phyloP scores from a whole-genome alignment of 2,888 invertebrate genomes.

The Copidosoma aretas region DNA sequence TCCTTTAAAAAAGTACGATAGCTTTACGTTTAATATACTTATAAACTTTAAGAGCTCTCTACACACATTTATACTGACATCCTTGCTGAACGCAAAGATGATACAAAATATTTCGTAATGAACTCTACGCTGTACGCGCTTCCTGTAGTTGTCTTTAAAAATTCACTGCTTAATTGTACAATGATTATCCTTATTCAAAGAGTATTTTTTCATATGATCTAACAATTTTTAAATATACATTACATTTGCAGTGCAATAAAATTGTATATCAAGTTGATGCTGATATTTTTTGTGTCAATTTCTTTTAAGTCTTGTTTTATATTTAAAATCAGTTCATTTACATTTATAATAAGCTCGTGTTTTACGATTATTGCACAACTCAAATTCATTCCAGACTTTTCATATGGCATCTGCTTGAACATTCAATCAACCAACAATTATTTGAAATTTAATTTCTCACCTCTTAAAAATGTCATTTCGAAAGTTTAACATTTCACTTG shows the following conservation, averaged over 20 bases:
- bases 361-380: conserved; percentile 29
- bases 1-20: no score
- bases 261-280: neutral
- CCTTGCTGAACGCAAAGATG: no score
- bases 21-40: no score
- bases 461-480: no score
- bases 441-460: no score
- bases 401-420: no score
- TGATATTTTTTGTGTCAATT: conserved; percentile 26
- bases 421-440: no score
- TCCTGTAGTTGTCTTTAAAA: conserved; percentile 7
- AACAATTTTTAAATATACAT: conserved; percentile 27
- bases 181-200: conserved; percentile 24
- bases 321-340: conserved; percentile 27
- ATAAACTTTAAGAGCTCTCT: no score
- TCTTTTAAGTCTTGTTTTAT: conserved; percentile 25
- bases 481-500: no score
- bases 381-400: neutral
- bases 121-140: no score
- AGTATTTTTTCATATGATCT: conserved; percentile 29
- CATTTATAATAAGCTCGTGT: conserved; percentile 11
- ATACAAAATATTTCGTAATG: no score
- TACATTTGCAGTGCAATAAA: conserved; percentile 30
- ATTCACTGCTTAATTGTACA: conserved; percentile 32
- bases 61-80: no score